Percentiles rank a stretch among this genome's conserved stretches.
Evolutionary conservation across 2,888 invertebrate species (phyloP).

Genomic region (Diarsia dahlii): DNA sequence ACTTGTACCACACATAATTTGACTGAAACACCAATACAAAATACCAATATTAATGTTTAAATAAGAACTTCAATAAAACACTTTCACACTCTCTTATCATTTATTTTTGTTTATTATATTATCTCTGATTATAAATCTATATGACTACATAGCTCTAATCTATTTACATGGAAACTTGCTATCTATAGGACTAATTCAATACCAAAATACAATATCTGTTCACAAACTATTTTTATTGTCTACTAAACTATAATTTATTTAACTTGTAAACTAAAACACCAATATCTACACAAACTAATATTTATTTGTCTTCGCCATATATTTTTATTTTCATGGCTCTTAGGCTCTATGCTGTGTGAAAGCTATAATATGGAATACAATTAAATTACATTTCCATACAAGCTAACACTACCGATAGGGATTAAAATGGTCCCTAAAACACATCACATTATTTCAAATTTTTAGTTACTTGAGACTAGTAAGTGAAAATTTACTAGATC

Average conservation of each 20-base stretch:
- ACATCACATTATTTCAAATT: too few relatives aligned
- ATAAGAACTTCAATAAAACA: conserved; percentile 46
- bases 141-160: not conserved
- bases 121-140: conserved; percentile 11
- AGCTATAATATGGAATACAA: not conserved
- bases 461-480: too few relatives aligned
- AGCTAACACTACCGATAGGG: not conserved
- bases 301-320: not conserved
- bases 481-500: too few relatives aligned
- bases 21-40: not conserved
- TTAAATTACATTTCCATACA: not conserved
- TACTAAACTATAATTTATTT: conserved; percentile 17
- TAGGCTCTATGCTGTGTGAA: not conserved
- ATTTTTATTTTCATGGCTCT: not conserved
- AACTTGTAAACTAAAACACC: not conserved
- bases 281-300: not conserved
- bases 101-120: conserved; percentile 45
- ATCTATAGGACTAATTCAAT: conserved; percentile 32
- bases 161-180: conserved; percentile 53
- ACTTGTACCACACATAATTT: not conserved
- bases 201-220: conserved; percentile 58
- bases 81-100: conserved; percentile 46
- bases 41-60: too few relatives aligned
- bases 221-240: conserved; percentile 41
- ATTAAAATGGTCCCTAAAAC: not conserved